Evolutionary conservation across 2,113 vertebrate species (phyloP).

Genomic region (Oryzias melastigma): DNA sequence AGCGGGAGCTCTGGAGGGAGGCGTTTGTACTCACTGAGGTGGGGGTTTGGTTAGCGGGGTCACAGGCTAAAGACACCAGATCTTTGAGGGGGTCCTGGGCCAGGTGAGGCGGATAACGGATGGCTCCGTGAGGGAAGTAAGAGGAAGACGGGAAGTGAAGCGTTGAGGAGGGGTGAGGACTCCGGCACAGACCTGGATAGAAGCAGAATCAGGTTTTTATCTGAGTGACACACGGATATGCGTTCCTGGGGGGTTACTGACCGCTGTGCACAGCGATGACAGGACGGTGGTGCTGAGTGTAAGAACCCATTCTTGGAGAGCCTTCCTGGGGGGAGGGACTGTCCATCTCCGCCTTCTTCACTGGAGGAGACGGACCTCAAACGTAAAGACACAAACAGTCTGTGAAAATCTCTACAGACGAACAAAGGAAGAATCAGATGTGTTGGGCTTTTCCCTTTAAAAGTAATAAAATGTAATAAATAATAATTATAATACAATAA

Average conservation of each 20-base stretch:
- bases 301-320: slow-evolving; percentile 90
- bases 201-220: background rate
- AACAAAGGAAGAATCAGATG: too few relatives aligned
- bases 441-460: too few relatives aligned
- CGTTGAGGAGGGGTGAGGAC: slow-evolving; percentile 89
- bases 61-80: slow-evolving; percentile 94
- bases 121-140: slow-evolving; percentile 94
- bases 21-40: slow-evolving; percentile 86
- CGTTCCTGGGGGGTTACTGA: slow-evolving; percentile 65
- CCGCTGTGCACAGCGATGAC: slow-evolving; percentile 98
- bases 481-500: too few relatives aligned
- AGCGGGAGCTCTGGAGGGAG: too few relatives aligned
- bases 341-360: slow-evolving; percentile 96
- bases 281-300: slow-evolving; percentile 96
- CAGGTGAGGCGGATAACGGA: slow-evolving; percentile 95
- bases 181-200: slow-evolving; percentile 85
- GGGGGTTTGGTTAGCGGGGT: slow-evolving; percentile 89
- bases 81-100: slow-evolving; percentile 96
- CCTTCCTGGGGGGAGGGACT: slow-evolving; percentile 94
- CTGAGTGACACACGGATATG: background rate
- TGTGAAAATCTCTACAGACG: background rate
- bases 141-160: slow-evolving; percentile 92
- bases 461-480: too few relatives aligned
- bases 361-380: slow-evolving; percentile 90
- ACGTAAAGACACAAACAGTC: slow-evolving; percentile 9